Percentiles rank a stretch among this genome's conserved stretches.
phyloP scores from a whole-genome alignment of 2,888 invertebrate species.

The Sycophila texana region DNA sequence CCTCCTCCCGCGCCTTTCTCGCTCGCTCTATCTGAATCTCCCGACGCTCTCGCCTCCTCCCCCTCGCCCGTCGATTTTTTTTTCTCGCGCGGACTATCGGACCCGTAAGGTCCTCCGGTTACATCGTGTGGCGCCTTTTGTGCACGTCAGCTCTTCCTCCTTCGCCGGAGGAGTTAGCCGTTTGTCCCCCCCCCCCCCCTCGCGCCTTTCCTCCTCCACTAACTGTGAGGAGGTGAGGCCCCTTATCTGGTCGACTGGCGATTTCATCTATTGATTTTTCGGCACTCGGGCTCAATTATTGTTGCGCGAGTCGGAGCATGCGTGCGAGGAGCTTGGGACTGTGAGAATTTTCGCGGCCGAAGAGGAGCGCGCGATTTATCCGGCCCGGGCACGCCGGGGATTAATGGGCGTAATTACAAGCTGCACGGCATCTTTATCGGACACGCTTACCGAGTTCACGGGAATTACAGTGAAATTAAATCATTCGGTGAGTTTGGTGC shows the following conservation, averaged over 20 bases:
- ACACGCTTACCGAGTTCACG: too few relatives aligned
- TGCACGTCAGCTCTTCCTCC: slow-evolving; percentile 29
- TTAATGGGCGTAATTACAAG: neutral
- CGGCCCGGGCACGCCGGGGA: neutral
- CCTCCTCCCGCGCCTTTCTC: neutral
- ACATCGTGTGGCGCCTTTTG: slow-evolving; percentile 58
- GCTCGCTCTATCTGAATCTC: neutral
- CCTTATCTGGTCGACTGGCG: neutral
- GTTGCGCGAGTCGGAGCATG: neutral
- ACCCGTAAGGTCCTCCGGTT: slow-evolving; percentile 37
- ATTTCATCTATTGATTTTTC: slow-evolving; percentile 44
- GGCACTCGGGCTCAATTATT: slow-evolving; percentile 25
- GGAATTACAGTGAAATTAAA: too few relatives aligned
- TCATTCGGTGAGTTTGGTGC: too few relatives aligned
- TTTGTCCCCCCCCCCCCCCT: neutral
- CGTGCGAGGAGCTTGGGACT: neutral
- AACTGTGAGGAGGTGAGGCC: neutral
- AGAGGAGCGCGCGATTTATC: slow-evolving; percentile 8
- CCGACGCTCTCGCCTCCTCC: neutral
- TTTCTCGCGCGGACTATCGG: slow-evolving; percentile 18
- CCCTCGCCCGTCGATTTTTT: neutral
- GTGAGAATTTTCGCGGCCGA: neutral
- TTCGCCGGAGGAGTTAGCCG: neutral
- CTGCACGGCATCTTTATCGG: neutral
- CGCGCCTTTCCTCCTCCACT: neutral